Base-by-base conservation (phyloP, 2,888 invertebrate genomes). In the Monoplex corrugatus region DNA sequence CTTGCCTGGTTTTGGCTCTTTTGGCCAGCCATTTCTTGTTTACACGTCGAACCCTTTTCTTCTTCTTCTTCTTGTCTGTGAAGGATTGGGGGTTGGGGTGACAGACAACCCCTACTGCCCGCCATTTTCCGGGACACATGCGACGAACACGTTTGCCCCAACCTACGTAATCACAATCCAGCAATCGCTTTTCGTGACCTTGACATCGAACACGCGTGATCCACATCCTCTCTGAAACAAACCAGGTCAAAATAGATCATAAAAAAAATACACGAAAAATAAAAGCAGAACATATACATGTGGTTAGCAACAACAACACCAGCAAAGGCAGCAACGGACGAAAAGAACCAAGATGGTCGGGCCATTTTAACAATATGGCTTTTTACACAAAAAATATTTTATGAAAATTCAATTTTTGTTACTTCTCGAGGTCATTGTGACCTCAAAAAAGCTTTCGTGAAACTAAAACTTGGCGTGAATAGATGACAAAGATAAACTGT, bases 191-290 rank as follows among this genome's bases (percentile, higher is more conserved):
- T 95, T 99, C 99, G 87, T 97, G 97, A 0, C 99, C 99, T 94
- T 97, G 97, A 95, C 99, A 99, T 92, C 97, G 97, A 0, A 98
- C 96, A 94, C 98, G 98, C 94, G 99, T 98, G 97, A 99, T 97
- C 98, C 98, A 99, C 94, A 97, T 98, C 28, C 94, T 91, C 80
- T 93, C 96, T 96, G 92, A 16, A 68, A 68, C 63, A 57, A 2
- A 43, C 92, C 23, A 43, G 23, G 44, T n/a, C 32, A 28, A 84
- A 40, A 5, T 10, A 23, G 40, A 3, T 8, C 82, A 83, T 43
- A 43, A 82, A 50, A 50, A 13, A 50, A 50, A n/a, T n/a, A n/a
- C n/a, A n/a, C n/a, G n/a, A n/a, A n/a, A n/a, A n/a, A n/a, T n/a
- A n/a, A n/a, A n/a, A n/a, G n/a, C n/a, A n/a, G n/a, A n/a, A n/a